Conservation (phyloP, 2,888 invertebrate genomes). For the Phymatocera aterrima region DNA sequence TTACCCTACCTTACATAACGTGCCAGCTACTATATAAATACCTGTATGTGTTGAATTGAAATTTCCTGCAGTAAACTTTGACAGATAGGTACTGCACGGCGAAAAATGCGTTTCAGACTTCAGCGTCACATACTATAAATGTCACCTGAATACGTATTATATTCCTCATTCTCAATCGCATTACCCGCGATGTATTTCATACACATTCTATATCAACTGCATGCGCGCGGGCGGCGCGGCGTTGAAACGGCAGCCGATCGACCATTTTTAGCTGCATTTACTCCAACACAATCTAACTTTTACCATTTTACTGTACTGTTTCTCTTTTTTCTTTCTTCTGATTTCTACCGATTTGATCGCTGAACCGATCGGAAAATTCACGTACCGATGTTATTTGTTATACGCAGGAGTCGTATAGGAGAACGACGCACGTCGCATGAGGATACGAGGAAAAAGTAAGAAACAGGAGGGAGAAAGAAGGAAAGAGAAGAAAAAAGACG, state of each 20-base stretch:
- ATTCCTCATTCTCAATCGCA: neutral
- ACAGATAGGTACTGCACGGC: no score
- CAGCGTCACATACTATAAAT: neutral
- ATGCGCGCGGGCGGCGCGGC: neutral
- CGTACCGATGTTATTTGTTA: no score
- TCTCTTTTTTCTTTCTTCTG: no score
- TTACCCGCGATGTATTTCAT: neutral
- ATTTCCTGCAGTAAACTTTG: neutral
- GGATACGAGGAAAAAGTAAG: neutral
- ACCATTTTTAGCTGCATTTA: no score
- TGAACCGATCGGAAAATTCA: no score
- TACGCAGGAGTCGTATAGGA: no score
- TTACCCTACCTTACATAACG: neutral
- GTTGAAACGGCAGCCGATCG: no score
- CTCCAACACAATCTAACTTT: no score
- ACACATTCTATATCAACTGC: neutral
- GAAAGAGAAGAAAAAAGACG: slow-evolving; percentile 27
- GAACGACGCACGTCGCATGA: no score
- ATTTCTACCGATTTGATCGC: no score
- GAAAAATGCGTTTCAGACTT: neutral
- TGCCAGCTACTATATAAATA: neutral
- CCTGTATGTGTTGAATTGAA: neutral
- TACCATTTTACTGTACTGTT: no score
- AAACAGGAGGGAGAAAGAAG: neutral
- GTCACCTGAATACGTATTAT: neutral